Evolutionary conservation across 2,113 vertebrate species (phyloP).

Genomic region (Psammodynastes pulverulentus): DNA sequence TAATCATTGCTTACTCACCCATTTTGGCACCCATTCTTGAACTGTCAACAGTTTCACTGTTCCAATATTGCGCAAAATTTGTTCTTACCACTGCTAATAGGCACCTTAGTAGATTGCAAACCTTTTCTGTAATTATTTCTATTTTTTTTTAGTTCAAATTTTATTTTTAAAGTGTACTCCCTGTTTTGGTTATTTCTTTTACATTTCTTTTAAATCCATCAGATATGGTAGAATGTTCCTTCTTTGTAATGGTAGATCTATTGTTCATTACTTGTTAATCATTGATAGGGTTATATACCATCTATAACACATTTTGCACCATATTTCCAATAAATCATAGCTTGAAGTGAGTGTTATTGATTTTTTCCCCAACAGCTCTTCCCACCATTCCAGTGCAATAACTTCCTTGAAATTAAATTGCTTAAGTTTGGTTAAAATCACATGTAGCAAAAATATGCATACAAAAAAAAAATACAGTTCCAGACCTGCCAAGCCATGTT

Average conservation of each 20-base stretch:
- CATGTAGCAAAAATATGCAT: not conserved
- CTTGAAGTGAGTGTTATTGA: not conserved
- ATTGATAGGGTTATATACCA: not conserved
- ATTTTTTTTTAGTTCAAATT: not conserved
- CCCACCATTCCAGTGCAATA: not conserved
- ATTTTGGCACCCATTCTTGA: not conserved
- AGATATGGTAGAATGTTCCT: not conserved
- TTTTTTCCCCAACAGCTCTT: not conserved
- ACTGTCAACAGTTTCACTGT: not conserved
- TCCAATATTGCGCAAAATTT: not conserved
- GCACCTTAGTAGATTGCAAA: not conserved
- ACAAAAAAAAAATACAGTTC: not conserved
- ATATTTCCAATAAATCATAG: not conserved
- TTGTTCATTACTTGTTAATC: not conserved
- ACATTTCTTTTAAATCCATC: not conserved
- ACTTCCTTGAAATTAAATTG: not conserved
- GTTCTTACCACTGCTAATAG: not conserved
- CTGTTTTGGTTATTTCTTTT: not conserved
- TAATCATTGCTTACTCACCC: not conserved
- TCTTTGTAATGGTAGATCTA: not conserved
- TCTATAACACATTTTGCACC: not conserved
- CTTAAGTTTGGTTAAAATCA: not conserved
- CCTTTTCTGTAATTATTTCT: not conserved
- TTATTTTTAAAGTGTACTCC: not conserved
- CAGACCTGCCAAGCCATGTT: not conserved